phyloP scores from a whole-genome alignment of 2,113 vertebrate species.

The Donacobius atricapilla region DNA sequence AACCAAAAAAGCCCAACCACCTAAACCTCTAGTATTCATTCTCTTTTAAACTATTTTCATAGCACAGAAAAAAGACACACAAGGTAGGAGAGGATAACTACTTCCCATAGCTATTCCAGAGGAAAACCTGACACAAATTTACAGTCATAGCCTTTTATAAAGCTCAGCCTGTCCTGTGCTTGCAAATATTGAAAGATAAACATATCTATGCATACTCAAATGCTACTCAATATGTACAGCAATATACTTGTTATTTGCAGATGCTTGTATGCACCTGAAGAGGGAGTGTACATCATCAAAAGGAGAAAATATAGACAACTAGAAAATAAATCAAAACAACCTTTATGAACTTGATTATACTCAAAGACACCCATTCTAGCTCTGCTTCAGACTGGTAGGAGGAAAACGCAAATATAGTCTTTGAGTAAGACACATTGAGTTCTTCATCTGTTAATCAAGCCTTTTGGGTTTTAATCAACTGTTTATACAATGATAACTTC shows the following conservation, averaged over 20 bases:
- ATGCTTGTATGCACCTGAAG: background rate
- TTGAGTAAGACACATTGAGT: background rate
- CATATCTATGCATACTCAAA: background rate
- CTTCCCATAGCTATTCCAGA: background rate
- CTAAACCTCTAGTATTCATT: background rate
- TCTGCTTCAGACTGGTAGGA: background rate
- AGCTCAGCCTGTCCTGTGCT: background rate
- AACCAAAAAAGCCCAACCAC: background rate
- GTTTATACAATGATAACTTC: background rate
- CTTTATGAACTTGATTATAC: background rate
- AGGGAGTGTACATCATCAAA: background rate
- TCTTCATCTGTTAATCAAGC: background rate
- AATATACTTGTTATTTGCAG: background rate
- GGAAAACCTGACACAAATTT: background rate
- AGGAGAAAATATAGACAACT: background rate
- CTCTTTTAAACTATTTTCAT: background rate
- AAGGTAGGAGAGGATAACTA: background rate
- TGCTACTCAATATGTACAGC: background rate
- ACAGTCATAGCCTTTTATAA: background rate
- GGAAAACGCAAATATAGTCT: background rate
- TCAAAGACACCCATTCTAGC: background rate
- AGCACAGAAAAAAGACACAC: background rate
- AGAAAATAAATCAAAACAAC: background rate
- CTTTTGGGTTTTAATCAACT: background rate
- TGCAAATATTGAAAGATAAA: background rate